Evolutionary conservation across 2,888 invertebrate species (phyloP).

Genomic region (Lycophotia porphyrea): DNA sequence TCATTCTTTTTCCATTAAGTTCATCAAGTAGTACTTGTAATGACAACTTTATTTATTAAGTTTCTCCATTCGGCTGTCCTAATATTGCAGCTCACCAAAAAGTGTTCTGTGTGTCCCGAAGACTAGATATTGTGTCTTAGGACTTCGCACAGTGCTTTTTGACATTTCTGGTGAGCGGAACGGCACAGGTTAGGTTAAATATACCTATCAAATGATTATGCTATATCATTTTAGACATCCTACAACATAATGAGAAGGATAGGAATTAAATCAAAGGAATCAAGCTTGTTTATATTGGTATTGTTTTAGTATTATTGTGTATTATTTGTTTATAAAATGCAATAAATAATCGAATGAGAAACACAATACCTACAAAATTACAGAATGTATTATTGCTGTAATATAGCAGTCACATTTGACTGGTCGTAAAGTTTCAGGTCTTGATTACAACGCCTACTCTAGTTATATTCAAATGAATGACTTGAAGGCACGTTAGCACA

Average conservation of each 20-base stretch:
- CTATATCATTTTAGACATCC: neutral
- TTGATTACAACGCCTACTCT: neutral
- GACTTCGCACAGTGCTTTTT: too few species aligned
- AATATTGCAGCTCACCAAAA: too few species aligned
- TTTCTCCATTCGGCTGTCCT: too few species aligned
- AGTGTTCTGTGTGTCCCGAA: too few species aligned
- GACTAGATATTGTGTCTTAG: too few species aligned
- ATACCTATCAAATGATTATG: neutral
- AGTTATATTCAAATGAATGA: neutral
- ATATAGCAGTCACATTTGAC: neutral
- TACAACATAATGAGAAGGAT: neutral
- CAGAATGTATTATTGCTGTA: neutral
- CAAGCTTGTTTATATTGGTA: neutral
- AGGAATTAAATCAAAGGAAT: neutral
- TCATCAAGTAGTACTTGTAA: too few species aligned
- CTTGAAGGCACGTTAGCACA: neutral
- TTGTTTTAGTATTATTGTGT: neutral
- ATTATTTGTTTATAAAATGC: neutral
- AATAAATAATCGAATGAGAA: neutral
- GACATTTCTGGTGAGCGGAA: too few species aligned
- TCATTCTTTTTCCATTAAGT: neutral
- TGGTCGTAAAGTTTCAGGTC: neutral
- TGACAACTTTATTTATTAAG: neutral
- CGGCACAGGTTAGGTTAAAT: too few species aligned
- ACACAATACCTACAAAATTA: conserved; percentile 1